These are phyloP conservation scores for Callipepla squamata DNA, from an alignment of 2,113 vertebrate genomes.

Conservation along the genomic window DNA sequence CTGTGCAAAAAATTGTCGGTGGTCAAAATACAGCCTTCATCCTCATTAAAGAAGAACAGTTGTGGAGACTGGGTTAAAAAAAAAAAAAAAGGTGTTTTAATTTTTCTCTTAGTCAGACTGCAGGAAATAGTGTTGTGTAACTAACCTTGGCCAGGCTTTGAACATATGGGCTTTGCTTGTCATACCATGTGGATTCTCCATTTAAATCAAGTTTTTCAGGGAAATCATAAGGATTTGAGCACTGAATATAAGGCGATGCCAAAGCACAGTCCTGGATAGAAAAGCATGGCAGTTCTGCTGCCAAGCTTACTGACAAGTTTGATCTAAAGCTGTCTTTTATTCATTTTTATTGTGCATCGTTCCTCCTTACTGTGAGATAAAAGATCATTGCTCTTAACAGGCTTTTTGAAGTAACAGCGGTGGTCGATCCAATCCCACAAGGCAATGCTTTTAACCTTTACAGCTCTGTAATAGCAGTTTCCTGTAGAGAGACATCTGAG, in stretches of 20 bases:
- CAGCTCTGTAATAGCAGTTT: neutral
- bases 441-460: conserved; percentile 26
- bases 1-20: neutral
- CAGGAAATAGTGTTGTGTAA: conserved; percentile 36
- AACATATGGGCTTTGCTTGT: conserved; percentile 63
- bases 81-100: neutral
- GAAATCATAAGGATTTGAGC: conserved; percentile 23
- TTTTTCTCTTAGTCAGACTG: conserved; percentile 32
- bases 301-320: conserved; percentile 14
- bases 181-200: conserved; percentile 25
- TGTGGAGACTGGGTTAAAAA: neutral
- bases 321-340: neutral
- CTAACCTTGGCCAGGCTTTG: conserved; percentile 57
- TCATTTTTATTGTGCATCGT: neutral
- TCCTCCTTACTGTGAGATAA: neutral
- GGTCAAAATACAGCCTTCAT: neutral
- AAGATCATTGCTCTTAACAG: neutral
- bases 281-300: conserved; percentile 8
- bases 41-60: neutral
- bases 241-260: neutral
- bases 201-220: conserved; percentile 22
- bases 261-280: conserved; percentile 8
- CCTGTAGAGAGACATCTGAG: neutral
- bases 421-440: neutral
- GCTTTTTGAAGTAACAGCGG: neutral